Base-by-base conservation (phyloP, 2,797 vertebrate species). In the Meda fulgida region DNA sequence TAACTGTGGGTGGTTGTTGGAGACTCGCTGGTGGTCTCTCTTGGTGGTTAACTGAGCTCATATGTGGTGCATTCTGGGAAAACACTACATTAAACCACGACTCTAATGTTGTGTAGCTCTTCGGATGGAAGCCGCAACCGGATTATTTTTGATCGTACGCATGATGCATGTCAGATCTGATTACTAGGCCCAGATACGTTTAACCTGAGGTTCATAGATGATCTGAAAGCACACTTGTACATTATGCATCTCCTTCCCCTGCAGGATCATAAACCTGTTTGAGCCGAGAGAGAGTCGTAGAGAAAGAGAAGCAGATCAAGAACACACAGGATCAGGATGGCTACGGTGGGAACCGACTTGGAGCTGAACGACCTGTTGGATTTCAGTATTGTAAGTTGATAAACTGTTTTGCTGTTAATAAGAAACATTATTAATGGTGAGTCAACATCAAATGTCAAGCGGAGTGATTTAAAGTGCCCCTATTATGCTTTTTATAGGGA, bases 311-410 rank as follows among this genome's bases (percentile, higher is more conserved):
- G 60, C 80, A 75, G 86, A 80, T 73, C 51, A 65, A 26, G 93
- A 93, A 88, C 65, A 88, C 78, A 5, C 91, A 92, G 89, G 93
- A 94, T 92, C 72, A 97, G 96, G 94, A 99, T 99, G 98, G 96
- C 97, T 90, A 95, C 97, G 77, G 97, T 97, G 94, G 98, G 97
- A 94, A 97, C 96, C 1, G 98, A 99, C 96, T 98, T 99, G 95
- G 98, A 99, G 92, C 96, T 99, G 92, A 99, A 96, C 90, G 98
- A 99, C 91, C 96, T 99, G 90, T 95, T 99, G 94, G 98, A 99
- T 95, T 99, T 99, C 95, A 99, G 96, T 88, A 97, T 97, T 96
- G 98, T 99, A 94, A 98, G 97, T 83, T 43, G 21, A 40, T 38
- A 46, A 38, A 60, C 10, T 2, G 13, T 38, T 38, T 65, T 80